These are phyloP conservation scores for Pseudorhombus dupliciocellatus DNA, from an alignment of 2,113 vertebrate species.

Conservation along the genomic window DNA sequence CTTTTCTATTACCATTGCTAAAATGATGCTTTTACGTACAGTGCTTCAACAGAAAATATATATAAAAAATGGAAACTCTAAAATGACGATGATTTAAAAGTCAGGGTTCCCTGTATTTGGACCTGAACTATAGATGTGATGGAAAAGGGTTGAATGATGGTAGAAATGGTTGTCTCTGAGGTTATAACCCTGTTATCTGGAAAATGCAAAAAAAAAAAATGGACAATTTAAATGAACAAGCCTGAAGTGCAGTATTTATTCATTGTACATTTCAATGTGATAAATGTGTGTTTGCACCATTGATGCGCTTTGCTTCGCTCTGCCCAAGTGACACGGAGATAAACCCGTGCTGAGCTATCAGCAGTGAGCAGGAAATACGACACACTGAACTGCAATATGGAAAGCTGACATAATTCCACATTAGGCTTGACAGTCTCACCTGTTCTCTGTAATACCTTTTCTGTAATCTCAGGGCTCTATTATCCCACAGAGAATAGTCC, in stretches of 20 bases:
- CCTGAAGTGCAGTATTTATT: not conserved
- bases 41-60: too few species aligned
- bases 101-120: too few species aligned
- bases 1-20: too few species aligned
- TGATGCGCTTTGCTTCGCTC: not conserved
- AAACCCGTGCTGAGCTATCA: constrained; percentile 2
- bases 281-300: not conserved
- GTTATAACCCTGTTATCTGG: constrained; percentile 14
- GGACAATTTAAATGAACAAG: not conserved
- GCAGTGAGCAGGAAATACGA: constrained; percentile 13
- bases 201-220: too few species aligned
- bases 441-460: constrained; percentile 23
- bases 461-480: constrained; percentile 8
- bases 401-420: constrained; percentile 33
- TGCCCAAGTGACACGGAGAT: constrained; percentile 5
- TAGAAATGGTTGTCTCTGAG: constrained; percentile 18
- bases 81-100: too few species aligned
- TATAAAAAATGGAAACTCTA: too few species aligned
- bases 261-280: not conserved
- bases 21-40: too few species aligned
- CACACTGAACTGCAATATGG: constrained; percentile 18
- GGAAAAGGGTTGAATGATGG: constrained; percentile 50
- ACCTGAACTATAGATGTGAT: constrained; percentile 12
- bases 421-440: constrained; percentile 28
- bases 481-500: constrained; percentile 15